Conservation (phyloP, 2,888 invertebrate genomes). For the Xylota sylvarum region DNA sequence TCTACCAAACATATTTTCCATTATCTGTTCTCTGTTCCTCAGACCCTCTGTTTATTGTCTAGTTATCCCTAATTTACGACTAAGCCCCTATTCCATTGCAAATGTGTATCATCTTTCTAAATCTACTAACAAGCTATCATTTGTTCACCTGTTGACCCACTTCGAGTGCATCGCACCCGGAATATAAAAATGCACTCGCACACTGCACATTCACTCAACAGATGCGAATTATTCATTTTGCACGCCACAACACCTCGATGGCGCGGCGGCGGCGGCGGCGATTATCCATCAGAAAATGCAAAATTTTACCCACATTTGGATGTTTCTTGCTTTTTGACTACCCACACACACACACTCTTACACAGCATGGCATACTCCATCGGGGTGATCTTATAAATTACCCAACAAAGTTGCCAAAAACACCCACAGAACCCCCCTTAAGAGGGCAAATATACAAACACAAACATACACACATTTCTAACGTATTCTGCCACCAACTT, state of each 20-base stretch:
- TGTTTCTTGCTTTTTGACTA: not conserved
- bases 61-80: not conserved
- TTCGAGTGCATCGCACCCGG: constrained; percentile 69
- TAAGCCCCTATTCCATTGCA: constrained; percentile 17
- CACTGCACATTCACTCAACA: constrained; percentile 55
- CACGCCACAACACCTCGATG: constrained; percentile 30
- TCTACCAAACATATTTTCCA: too few species aligned
- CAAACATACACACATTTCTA: constrained; percentile 17
- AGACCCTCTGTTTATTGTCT: too few species aligned
- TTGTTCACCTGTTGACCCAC: constrained; percentile 75
- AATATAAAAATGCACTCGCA: constrained; percentile 33
- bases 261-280: too few species aligned
- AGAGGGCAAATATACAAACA: not conserved
- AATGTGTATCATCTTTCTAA: constrained; percentile 33
- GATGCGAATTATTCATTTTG: constrained; percentile 70
- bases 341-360: constrained; percentile 32
- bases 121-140: constrained; percentile 34
- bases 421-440: constrained; percentile 49
- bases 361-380: constrained; percentile 24
- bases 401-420: constrained; percentile 68
- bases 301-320: constrained; percentile 58
- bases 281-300: constrained; percentile 61
- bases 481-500: constrained; percentile 17
- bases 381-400: constrained; percentile 57
- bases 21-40: too few species aligned